Evolutionary conservation across 2,888 invertebrate species (phyloP).

Genomic region (Noctuana brunneofusca): DNA sequence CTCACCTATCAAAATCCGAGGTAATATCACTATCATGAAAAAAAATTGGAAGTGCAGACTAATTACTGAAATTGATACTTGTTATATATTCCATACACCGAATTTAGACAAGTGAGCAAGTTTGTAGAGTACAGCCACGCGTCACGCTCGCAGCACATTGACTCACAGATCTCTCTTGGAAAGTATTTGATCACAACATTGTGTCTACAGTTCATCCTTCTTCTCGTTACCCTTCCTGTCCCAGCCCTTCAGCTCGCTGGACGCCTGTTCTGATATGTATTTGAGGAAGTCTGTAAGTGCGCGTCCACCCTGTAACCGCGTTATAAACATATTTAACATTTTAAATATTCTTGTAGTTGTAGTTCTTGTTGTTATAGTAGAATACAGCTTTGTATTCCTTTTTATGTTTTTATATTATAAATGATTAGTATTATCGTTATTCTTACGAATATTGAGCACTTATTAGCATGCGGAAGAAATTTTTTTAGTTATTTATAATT

Average conservation of each 20-base stretch:
- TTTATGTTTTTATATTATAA: too few species aligned
- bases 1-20: conserved; percentile 28
- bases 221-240: conserved; percentile 90
- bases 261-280: conserved; percentile 96
- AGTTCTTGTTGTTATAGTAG: too few species aligned
- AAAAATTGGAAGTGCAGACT: conserved; percentile 27
- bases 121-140: conserved; percentile 19
- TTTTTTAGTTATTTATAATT: too few species aligned
- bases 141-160: conserved; percentile 44
- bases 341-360: too few species aligned
- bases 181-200: conserved; percentile 56
- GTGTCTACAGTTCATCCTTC: conserved; percentile 74
- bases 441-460: too few species aligned
- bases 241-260: conserved; percentile 92
- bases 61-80: conserved; percentile 13
- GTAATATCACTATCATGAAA: conserved; percentile 3
- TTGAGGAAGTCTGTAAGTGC: conserved; percentile 96
- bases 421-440: too few species aligned
- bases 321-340: neutral
- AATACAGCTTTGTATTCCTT: too few species aligned
- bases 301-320: conserved; percentile 93
- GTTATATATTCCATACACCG: conserved; percentile 3
- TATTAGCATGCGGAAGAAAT: too few species aligned
- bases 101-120: conserved; percentile 27
- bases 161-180: conserved; percentile 74